Percentiles rank a stretch among this genome's conserved stretches.
phyloP scores from a whole-genome alignment of 1,140 invertebrate species.

The Drosophila tropicalis region DNA sequence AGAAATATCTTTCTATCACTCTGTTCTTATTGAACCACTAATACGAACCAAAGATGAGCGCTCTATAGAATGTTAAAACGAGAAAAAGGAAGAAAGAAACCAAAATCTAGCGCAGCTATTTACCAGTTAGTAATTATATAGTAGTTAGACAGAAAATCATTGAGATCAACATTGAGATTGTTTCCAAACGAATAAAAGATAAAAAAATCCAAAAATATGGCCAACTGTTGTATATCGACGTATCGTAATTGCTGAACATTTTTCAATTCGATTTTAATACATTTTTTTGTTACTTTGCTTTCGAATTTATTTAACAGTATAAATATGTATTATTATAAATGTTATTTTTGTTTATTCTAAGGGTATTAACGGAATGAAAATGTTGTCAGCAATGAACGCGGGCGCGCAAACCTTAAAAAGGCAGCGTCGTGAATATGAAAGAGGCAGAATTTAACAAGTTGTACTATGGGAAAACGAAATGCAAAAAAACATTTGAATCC shows the following conservation, averaged over 20 bases:
- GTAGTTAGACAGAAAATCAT: slow-evolving; percentile 58
- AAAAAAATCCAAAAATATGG: slow-evolving; percentile 24
- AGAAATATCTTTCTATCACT: slow-evolving; percentile 25
- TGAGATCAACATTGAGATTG: slow-evolving; percentile 44
- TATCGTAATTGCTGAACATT: slow-evolving; percentile 80
- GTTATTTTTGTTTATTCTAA: neutral
- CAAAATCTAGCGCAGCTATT: slow-evolving; percentile 69
- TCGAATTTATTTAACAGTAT: slow-evolving; percentile 35
- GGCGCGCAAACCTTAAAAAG: slow-evolving; percentile 50
- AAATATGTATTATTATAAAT: slow-evolving; percentile 1
- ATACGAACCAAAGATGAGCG: slow-evolving; percentile 60
- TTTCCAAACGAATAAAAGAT: slow-evolving; percentile 38
- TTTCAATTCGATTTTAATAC: slow-evolving; percentile 40
- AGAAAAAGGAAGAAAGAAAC: neutral
- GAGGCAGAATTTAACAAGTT: slow-evolving; percentile 27
- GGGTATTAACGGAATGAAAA: slow-evolving; percentile 20
- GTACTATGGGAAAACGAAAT: slow-evolving; percentile 39
- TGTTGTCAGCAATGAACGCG: slow-evolving; percentile 37
- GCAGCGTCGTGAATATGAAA: slow-evolving; percentile 27
- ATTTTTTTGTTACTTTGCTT: slow-evolving; percentile 42
- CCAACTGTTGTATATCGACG: slow-evolving; percentile 53
- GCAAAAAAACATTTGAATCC: slow-evolving; percentile 49
- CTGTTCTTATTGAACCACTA: slow-evolving; percentile 49
- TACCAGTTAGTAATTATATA: slow-evolving; percentile 60
- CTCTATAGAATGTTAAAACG: slow-evolving; percentile 26